phyloP scores from a whole-genome alignment of 2,113 vertebrate species.

The Sphyrna mokarran region DNA sequence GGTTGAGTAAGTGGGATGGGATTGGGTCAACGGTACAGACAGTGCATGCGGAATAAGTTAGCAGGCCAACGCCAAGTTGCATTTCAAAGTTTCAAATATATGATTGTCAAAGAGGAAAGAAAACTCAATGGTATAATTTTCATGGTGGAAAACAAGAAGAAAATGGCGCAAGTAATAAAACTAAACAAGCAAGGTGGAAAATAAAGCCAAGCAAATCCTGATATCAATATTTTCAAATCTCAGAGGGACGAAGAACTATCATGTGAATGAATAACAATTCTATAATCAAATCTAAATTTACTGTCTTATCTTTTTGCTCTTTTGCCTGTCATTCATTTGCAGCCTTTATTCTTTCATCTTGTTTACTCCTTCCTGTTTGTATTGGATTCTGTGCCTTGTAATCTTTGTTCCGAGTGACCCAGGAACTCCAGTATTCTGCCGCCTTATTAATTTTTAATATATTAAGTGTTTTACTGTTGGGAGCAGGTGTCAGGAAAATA shows the following conservation, averaged over 20 bases:
- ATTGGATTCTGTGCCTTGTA: constrained; percentile 18
- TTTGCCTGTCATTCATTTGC: not conserved
- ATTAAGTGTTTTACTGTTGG: constrained; percentile 51
- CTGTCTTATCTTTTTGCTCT: not conserved
- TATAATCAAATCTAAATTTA: not conserved
- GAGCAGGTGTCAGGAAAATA: constrained; percentile 63
- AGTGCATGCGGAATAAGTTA: not conserved
- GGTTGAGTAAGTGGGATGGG: not conserved
- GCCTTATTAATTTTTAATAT: constrained; percentile 46
- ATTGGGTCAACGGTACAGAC: not conserved
- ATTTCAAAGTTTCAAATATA: not conserved
- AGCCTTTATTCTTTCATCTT: not conserved
- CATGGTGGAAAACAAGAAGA: not conserved
- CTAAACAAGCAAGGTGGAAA: not conserved
- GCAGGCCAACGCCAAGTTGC: not conserved
- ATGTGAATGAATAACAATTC: not conserved
- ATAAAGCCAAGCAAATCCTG: not conserved
- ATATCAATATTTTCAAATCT: not conserved
- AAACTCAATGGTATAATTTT: not conserved
- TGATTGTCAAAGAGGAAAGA: not conserved
- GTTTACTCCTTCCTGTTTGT: constrained; percentile 4
- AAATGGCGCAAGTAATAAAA: not conserved
- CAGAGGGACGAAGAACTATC: not conserved
- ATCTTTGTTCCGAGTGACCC: constrained; percentile 30
- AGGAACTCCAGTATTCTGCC: constrained; percentile 31